Percentiles rank a stretch among this genome's conserved stretches.
Evolutionary conservation across 2,113 vertebrate genomes (phyloP).

Genomic region (Spea bombifrons): DNA sequence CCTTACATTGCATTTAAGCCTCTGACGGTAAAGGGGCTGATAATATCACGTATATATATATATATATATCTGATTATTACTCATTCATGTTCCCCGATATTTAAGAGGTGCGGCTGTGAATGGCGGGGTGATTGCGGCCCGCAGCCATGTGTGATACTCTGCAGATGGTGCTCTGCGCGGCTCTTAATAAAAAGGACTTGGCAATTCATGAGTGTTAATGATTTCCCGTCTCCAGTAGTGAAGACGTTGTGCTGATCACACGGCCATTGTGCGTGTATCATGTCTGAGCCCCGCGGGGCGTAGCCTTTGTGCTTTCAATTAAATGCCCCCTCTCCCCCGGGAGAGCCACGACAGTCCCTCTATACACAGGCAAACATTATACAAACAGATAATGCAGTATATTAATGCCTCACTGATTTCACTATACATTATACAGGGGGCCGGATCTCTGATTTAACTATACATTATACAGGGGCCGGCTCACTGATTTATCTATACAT

Average conservation of each 20-base stretch:
- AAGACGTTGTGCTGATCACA: slow-evolving; percentile 75
- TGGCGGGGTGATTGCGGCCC: slow-evolving; percentile 80
- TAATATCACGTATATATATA: no score
- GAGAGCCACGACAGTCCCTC: not conserved
- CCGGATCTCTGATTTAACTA: no score
- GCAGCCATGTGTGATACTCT: slow-evolving; percentile 75
- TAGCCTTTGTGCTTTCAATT: slow-evolving; percentile 8
- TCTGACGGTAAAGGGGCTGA: no score
- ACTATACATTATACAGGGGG: no score
- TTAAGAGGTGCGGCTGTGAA: slow-evolving; percentile 83
- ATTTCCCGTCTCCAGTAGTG: slow-evolving; percentile 75
- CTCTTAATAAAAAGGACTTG: slow-evolving; percentile 80
- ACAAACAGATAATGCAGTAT: not conserved
- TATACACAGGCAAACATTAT: not conserved
- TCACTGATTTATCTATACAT: no score
- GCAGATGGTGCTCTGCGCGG: slow-evolving; percentile 83
- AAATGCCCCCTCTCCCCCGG: slow-evolving; percentile 5
- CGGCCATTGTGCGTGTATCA: slow-evolving; percentile 56
- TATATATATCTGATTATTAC: no score
- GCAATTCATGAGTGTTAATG: slow-evolving; percentile 95
- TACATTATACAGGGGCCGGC: no score
- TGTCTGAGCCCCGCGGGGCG: not conserved
- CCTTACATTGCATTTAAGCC: no score
- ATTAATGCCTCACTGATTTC: not conserved
- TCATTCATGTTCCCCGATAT: slow-evolving; percentile 44